Evolutionary conservation across 2,888 invertebrate genomes (phyloP).

Genomic region (Euspilapteryx auroguttella): DNA sequence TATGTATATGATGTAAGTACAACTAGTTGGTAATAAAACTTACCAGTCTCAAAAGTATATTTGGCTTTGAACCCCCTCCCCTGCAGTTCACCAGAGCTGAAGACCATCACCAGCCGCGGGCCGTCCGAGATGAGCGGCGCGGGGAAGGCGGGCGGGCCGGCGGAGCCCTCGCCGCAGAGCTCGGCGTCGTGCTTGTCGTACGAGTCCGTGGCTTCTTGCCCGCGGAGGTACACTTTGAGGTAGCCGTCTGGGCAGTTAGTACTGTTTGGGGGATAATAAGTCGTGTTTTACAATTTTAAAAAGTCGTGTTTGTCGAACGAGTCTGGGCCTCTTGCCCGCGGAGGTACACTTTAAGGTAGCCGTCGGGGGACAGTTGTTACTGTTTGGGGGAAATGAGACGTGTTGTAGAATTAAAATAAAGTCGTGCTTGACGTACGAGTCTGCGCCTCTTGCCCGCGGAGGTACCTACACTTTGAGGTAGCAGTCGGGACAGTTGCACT

Average conservation of each 20-base stretch:
- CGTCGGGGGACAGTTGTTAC: no score
- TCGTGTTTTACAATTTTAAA: not conserved
- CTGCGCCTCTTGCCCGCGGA: no score
- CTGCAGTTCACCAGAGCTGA: slow-evolving; percentile 89
- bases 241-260: slow-evolving; percentile 86
- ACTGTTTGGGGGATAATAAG: slow-evolving; percentile 19
- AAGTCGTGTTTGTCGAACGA: slow-evolving; percentile 93
- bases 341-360: slow-evolving; percentile 86
- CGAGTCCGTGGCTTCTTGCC: slow-evolving; percentile 89
- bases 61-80: slow-evolving; percentile 90
- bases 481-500: not conserved
- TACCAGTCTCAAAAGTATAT: slow-evolving; percentile 83
- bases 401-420: no score
- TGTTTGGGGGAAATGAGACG: no score
- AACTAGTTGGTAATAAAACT: slow-evolving; percentile 8
- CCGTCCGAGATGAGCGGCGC: slow-evolving; percentile 85
- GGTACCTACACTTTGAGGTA: no score
- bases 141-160: slow-evolving; percentile 60
- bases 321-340: slow-evolving; percentile 90
- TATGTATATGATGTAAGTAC: no score
- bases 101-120: slow-evolving; percentile 91
- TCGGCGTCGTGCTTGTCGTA: slow-evolving; percentile 94
- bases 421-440: no score
- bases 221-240: slow-evolving; percentile 86
- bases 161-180: slow-evolving; percentile 76